Conservation (phyloP, 2,113 vertebrate species). For the Benitochromis conjunctus region DNA sequence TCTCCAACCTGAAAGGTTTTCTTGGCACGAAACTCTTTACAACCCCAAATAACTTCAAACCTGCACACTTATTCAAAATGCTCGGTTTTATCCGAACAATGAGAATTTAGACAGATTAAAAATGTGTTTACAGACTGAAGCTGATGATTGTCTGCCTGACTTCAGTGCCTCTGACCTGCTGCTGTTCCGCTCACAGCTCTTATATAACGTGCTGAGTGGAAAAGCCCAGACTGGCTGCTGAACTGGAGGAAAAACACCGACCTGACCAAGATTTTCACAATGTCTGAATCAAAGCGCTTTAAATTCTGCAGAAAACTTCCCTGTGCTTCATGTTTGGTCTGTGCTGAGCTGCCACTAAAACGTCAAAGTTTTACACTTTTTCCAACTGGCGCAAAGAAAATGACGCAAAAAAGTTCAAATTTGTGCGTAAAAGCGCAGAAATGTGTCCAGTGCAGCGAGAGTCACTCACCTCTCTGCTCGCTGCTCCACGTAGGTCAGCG, state of each 20-base stretch:
- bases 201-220: neutral
- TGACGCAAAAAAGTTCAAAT: neutral
- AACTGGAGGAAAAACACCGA: neutral
- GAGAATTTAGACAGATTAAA: neutral
- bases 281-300: neutral
- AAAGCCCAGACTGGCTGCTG: neutral
- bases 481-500: neutral
- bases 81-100: neutral
- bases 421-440: neutral
- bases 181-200: neutral
- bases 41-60: neutral
- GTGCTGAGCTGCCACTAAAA: neutral
- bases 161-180: neutral
- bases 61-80: neutral
- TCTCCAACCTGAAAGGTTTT: neutral
- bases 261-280: neutral
- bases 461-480: constrained; percentile 30
- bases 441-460: accelerated
- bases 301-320: neutral
- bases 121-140: neutral
- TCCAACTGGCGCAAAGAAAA: neutral
- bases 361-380: neutral
- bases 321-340: neutral
- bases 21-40: neutral
- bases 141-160: neutral